Base-by-base conservation (phyloP, 2,797 vertebrate species). In the Esox masquinongy region DNA sequence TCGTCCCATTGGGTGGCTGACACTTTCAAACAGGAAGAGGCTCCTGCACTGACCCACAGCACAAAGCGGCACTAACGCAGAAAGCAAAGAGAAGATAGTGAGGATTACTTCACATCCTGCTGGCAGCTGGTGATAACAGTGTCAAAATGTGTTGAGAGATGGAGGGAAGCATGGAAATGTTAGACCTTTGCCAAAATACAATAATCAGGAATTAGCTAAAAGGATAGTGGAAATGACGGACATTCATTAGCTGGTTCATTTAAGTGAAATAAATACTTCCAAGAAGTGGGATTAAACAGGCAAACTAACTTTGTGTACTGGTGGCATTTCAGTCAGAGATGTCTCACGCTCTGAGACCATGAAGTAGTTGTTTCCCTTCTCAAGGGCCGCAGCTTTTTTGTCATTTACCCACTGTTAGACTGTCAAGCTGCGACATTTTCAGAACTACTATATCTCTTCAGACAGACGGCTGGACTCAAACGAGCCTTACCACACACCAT, bases 1-100 rank as follows among this genome's bases (percentile, higher is more conserved):
- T 90, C 85, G 84, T 88, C 79, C 85, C 75, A 16, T 73, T 85
- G 83, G 82, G 83, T 80, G 84, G 86, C 85, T 86, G 81, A 88
- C 85, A 88, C 73, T 80, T 75, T 85, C 43, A 53, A 79, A 87
- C 84, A 91, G 80, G 82, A 91, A 90, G 75, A 56, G 68, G 83
- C 79, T 84, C 70, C 78, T 77, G 79, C 83, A 78, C 78, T 80
- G 86, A 87, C 85, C 86, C 61, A 36, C 84, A 70, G 36, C 36
- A 39, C 36, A 2, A 39, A 6, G 1, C 36, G 36, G 69, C 75
- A 74, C 78, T 77, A 80, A 85, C 82, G 86, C 66, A 82, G 73
- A 80, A 75, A 82, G 78, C 84, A 86, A 81, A 88, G 80, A 81
- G 78, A 76, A 72, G 76, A 80, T 73, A 70, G 80, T 53, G 70